Conservation (phyloP, 1,140 invertebrate genomes). For the Heliconius eleuchia region DNA sequence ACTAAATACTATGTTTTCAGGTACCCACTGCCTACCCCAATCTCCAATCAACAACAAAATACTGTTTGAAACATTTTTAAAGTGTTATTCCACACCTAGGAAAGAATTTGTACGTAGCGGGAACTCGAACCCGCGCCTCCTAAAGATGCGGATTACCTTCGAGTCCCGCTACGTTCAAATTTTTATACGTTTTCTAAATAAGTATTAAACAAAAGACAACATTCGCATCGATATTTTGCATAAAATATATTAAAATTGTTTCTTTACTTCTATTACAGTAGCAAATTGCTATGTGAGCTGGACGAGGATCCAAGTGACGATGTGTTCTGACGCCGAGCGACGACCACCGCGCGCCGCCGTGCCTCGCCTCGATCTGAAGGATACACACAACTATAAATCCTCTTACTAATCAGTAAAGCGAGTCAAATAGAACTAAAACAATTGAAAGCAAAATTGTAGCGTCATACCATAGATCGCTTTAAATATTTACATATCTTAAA, state of each 20-base stretch:
- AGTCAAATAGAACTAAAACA: background rate
- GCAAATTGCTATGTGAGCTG: conserved; percentile 74
- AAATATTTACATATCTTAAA: conserved; percentile 1
- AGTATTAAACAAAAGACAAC: no score
- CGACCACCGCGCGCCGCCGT: conserved; percentile 64
- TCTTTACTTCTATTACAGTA: conserved; percentile 50
- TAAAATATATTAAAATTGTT: background rate
- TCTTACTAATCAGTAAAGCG: background rate
- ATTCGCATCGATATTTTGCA: no score
- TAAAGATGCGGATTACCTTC: no score
- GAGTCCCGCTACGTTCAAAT: no score
- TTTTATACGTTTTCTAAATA: no score
- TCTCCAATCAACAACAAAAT: no score
- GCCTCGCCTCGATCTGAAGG: conserved; percentile 57
- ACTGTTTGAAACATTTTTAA: no score
- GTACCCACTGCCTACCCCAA: no score
- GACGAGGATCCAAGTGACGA: conserved; percentile 76
- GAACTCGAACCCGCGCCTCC: no score
- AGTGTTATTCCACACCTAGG: no score
- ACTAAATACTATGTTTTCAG: no score
- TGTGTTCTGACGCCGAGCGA: conserved; percentile 76
- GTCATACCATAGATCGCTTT: background rate
- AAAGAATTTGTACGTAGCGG: no score
- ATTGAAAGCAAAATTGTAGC: background rate
- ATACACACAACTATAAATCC: conserved; percentile 59